Conservation (phyloP, 1,140 invertebrate species). For the Tetragnatha versicolor region DNA sequence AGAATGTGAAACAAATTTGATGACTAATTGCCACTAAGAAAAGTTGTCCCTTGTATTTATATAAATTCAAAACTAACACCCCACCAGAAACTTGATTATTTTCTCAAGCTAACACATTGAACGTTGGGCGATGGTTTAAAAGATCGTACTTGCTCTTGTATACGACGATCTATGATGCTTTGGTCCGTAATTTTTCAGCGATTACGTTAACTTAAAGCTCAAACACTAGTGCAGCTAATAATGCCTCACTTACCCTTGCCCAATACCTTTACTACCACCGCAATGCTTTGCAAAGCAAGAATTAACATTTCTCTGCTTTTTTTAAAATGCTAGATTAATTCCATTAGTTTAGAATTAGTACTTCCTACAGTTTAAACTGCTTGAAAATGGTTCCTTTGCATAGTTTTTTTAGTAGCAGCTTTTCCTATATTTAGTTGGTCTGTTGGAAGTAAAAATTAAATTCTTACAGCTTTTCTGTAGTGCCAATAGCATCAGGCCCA, state of each 20-base stretch:
- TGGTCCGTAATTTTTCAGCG: constrained; percentile 20
- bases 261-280: background rate
- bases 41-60: background rate
- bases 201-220: constrained; percentile 42
- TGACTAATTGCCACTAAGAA: background rate
- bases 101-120: background rate
- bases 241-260: constrained; percentile 42
- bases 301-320: background rate
- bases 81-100: background rate
- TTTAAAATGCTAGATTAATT: background rate
- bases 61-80: background rate
- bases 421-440: background rate
- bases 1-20: background rate
- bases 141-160: background rate
- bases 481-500: too few relatives aligned
- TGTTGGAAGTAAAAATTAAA: background rate
- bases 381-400: background rate
- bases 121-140: too few relatives aligned
- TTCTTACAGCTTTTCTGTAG: too few relatives aligned
- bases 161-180: constrained; percentile 14
- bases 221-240: background rate
- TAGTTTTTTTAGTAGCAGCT: background rate
- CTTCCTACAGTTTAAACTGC: background rate
- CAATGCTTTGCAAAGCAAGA: background rate
- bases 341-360: background rate